A percentile compares a stretch with the other conserved stretches of the same genome.
Evolutionary conservation across 2,888 invertebrate genomes (phyloP).

Genomic region (Ormia ochracea): DNA sequence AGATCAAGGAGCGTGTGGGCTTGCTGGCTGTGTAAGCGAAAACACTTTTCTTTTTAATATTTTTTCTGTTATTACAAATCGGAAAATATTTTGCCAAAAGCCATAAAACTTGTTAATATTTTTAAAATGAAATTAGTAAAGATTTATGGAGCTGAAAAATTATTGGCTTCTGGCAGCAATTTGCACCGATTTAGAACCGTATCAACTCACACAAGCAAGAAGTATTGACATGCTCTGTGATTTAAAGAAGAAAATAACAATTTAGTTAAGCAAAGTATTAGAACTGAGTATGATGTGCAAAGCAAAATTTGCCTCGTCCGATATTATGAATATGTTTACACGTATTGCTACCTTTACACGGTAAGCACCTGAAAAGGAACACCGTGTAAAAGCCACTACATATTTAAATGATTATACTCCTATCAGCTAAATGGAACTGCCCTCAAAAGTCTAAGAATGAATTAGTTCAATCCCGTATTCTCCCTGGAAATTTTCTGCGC

Average conservation of each 20-base stretch:
- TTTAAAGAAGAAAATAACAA: neutral
- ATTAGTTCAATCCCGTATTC: too few species aligned
- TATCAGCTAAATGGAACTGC: too few species aligned
- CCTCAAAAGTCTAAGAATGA: too few species aligned
- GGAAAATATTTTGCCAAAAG: neutral
- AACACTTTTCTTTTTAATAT: neutral
- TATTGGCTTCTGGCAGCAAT: neutral
- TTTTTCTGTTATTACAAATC: neutral
- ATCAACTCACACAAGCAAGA: neutral
- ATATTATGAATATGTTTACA: too few species aligned
- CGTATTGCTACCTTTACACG: too few species aligned
- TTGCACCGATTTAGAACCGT: neutral
- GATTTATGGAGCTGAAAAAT: neutral
- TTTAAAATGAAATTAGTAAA: neutral
- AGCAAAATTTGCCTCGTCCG: too few species aligned
- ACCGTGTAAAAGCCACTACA: too few species aligned
- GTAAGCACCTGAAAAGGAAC: too few species aligned
- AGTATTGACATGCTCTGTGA: neutral
- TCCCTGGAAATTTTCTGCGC: too few species aligned
- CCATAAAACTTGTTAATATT: slow-evolving; percentile 13
- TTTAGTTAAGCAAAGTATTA: neutral
- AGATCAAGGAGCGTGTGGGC: neutral
- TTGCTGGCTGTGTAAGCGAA: neutral
- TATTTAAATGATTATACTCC: too few species aligned
- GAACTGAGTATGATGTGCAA: neutral